Base-by-base conservation (phyloP, 2,797 vertebrate species). In the Salmo trutta region DNA sequence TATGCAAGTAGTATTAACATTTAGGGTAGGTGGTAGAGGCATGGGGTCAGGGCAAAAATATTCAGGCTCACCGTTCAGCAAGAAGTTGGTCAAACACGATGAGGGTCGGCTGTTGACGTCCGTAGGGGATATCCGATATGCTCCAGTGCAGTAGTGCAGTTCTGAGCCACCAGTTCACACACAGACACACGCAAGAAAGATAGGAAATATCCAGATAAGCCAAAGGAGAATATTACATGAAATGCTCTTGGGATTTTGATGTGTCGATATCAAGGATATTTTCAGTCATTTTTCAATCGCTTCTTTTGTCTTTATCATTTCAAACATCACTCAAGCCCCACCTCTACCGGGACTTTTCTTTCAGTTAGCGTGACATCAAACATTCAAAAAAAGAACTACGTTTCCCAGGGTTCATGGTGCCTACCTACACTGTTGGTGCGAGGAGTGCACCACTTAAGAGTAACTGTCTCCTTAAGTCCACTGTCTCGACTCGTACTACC, bases 101-200 rank as follows among this genome's bases (percentile, higher is more conserved):
- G 98, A 99, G 29, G 98, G 98, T 66, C 98, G 95, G 82, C 98
- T 99, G 91, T 99, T 99, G 51, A 99, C 98, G 66, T 99, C 98
- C 47, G 99, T 98, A 0, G 98, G 98, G 53, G 98, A 99, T 87
- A 99, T 99, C 79, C 98, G 96, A 84, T 96, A 99, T 0, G 98
- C 98, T 81, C 98, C 98, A 2, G 97, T 99, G 84, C 98, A 99
- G 88, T 99, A 99, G 88, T 99, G 98, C 71, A 99, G 87, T 77
- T 99, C 98, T 99, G 92, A 84, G 88, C 91, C 21, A 75, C n/a
- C 53, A 75, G 59, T 41, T 73, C 17, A 73, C 24, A 21, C 0
- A 67, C 19, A 66, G 74, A 52, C 65, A 75, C 21, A 33, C 4
- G 21, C 4, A 27, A 19, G 66, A 36, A 33, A 59, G 56, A 68